phyloP scores from a whole-genome alignment of 2,113 vertebrate species.

The Acanthochromis polyacanthus region DNA sequence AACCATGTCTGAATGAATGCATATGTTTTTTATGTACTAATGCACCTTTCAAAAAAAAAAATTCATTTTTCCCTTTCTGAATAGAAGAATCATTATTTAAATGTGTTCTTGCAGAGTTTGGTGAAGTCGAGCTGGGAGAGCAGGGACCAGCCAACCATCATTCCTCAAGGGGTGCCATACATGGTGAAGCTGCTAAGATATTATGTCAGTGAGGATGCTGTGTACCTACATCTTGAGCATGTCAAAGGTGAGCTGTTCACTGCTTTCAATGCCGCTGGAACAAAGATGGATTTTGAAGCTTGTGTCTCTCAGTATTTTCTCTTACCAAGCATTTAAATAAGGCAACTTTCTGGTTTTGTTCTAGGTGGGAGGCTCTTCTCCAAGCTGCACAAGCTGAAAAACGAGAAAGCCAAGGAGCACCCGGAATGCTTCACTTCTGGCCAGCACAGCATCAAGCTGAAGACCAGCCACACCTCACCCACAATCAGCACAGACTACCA shows the following conservation, averaged over 20 bases:
- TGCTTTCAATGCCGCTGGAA: background rate
- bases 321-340: too few relatives aligned
- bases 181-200: constrained; percentile 95
- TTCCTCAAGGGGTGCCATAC: constrained; percentile 95
- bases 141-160: constrained; percentile 91
- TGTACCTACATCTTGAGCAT: constrained; percentile 95
- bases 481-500: constrained; percentile 72
- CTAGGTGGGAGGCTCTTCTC: constrained; percentile 94
- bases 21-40: background rate
- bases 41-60: background rate
- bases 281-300: background rate
- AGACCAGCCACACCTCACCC: constrained; percentile 79
- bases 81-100: background rate
- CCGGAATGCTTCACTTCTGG: constrained; percentile 73
- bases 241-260: constrained; percentile 88
- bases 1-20: background rate
- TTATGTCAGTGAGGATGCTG: constrained; percentile 93
- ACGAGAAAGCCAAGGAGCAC: constrained; percentile 79
- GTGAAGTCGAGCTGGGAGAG: constrained; percentile 91
- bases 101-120: constrained; percentile 86
- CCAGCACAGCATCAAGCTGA: constrained; percentile 77
- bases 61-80: background rate
- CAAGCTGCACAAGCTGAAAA: constrained; percentile 84
- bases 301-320: too few relatives aligned
- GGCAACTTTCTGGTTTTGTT: background rate